Evolutionary conservation across 2,797 vertebrate species (phyloP).

Genomic region (Coranthus polyacanthus): DNA sequence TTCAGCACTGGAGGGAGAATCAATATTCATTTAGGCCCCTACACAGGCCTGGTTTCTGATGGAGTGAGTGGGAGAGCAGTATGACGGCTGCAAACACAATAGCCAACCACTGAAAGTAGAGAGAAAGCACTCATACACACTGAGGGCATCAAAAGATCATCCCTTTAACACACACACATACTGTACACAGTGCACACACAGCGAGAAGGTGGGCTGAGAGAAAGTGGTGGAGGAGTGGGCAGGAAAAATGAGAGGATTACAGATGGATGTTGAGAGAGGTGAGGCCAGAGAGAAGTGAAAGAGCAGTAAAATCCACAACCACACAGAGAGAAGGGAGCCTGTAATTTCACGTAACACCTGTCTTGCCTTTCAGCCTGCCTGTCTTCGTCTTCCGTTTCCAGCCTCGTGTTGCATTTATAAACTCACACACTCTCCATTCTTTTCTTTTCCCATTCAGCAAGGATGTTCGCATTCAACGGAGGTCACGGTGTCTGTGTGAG

Average conservation of each 20-base stretch:
- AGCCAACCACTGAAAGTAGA: slow-evolving; percentile 68
- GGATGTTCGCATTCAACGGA: slow-evolving; percentile 42
- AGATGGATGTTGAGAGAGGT: slow-evolving; percentile 78
- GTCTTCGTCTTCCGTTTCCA: slow-evolving; percentile 75
- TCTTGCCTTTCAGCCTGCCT: slow-evolving; percentile 75
- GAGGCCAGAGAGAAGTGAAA: slow-evolving; percentile 71
- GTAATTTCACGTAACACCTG: slow-evolving; percentile 77
- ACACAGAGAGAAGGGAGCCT: slow-evolving; percentile 75
- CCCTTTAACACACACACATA: slow-evolving; percentile 67
- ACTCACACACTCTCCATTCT: slow-evolving; percentile 46
- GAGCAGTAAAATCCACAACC: slow-evolving; percentile 76
- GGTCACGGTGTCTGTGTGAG: slow-evolving; percentile 53
- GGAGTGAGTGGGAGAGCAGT: slow-evolving; percentile 80
- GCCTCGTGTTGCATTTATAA: no score
- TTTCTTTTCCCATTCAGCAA: slow-evolving; percentile 26
- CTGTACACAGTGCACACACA: slow-evolving; percentile 14
- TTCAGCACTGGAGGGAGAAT: slow-evolving; percentile 82
- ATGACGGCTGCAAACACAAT: slow-evolving; percentile 77
- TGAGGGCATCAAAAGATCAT: slow-evolving; percentile 79
- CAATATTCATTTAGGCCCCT: slow-evolving; percentile 83
- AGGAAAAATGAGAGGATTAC: slow-evolving; percentile 76
- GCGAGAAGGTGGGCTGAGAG: slow-evolving; percentile 65
- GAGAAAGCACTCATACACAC: slow-evolving; percentile 71
- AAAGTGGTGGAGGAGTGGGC: slow-evolving; percentile 70
- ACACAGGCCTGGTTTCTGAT: slow-evolving; percentile 78